Evolutionary conservation across 1,140 invertebrate genomes (phyloP), one percentile per base, ranked within the genome.

Genomic region (Drosophila pallidifrons): DNA sequence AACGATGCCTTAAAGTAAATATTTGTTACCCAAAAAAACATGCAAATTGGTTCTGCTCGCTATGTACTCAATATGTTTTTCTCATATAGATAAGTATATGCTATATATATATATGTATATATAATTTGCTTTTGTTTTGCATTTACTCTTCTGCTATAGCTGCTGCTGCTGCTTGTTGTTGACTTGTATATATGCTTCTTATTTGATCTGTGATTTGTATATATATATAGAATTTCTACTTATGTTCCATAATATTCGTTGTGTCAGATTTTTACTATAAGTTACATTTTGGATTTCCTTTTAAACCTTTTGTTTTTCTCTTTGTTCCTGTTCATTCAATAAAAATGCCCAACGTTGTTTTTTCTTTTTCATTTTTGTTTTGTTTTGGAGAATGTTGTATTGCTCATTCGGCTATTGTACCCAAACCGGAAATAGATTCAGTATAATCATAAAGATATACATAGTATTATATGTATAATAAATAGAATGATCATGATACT

Each of bases 201-300:
- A 80, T 85, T 89, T 88, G 80, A 75, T 88, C 81, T 83, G 71
- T 85, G 78, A 54, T 87, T 35, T 71, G 77, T 83, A 85, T 88
- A 75, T 77, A 88, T 88, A 86, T 90, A 86, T 90, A 90, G 86
- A 90, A 92, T 92, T 92, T 92, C 91, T 92, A 92, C 91, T 92
- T 92, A 92, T 92, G 91, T 92, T 92, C 91, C 91, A 92, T 92
- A 92, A 92, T 92, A 92, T 92, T 92, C 91, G 91, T 92, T 92
- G 91, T 92, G 91, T 92, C 88, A 83, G 91, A 91, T 92, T 92
- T 91, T 92, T 92, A 92, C 91, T 92, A 91, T 92, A 88, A 91
- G 83, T 89, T 89, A 86, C 81, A 74, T 91, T 90, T 92, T 91
- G 83, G 76, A 89, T 85, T 89, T 85, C 66, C 66, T 75, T 77